Evolutionary conservation across 2,888 invertebrate species (phyloP), one percentile per base, ranked within the genome.

Genomic region (Danaus chrysippus): DNA sequence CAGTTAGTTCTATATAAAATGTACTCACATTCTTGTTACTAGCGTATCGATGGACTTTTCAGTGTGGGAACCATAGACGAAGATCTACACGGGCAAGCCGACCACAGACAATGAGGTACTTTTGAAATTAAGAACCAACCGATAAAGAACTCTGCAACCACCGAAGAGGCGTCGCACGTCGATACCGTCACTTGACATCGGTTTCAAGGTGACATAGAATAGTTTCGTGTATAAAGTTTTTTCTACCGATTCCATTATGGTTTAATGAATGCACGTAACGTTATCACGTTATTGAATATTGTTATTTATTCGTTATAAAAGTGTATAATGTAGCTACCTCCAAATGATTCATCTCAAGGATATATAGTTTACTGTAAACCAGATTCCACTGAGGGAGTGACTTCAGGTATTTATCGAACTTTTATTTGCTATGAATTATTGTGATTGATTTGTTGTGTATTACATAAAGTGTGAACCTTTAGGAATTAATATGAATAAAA

Each of bases 21-120:
- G 56, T 77, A 70, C 66, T 73, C 62, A 77, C 79, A 78, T 74
- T 72, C 79, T 73, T 77, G 73, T 80, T 86, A 85, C 83, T 89
- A 90, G 86, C 84, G 80, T 81, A 84, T 82, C 80, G 80, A 86
- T 91, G 91, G 90, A 84, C 90, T 91, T 91, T 90, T 91, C 90
- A 90, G 90, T 87, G 88, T 87, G 85, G 76, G 82, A 77, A 73
- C 75, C 76, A 63, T 66, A 72, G 75, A 78, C 71, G 85, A 84
- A 78, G 82, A 80, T 46, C 59, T 46, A 62, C 61, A 58, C 63
- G 60, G 42, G 17, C 62, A 63, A 68, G 66, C 56, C 70, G 65
- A 71, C 75, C 73, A 65, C 73, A 71, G 69, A 75, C 78, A 81
- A 81, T 70, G 88, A 90, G 90, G 90, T 91, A 91, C 87, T 84